phyloP scores from a whole-genome alignment of 2,888 invertebrate species.

The Morinoia aosen region DNA sequence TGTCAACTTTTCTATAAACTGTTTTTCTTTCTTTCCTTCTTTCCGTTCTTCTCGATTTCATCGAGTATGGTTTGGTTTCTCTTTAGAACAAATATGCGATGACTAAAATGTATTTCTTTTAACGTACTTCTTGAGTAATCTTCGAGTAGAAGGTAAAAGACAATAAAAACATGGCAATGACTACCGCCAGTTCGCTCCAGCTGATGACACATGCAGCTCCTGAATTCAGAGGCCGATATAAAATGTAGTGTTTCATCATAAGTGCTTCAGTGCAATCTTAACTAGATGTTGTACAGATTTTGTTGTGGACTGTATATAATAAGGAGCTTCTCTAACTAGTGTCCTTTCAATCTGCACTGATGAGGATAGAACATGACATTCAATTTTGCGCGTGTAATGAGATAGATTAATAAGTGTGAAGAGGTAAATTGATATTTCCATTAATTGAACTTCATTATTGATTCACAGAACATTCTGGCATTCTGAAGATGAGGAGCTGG shows the following conservation, averaged over 20 bases:
- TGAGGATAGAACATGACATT: not conserved
- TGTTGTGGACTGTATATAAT: constrained; percentile 41
- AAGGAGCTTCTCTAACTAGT: not conserved
- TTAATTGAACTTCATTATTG: too few species aligned
- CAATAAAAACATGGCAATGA: not conserved
- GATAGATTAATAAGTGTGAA: not conserved
- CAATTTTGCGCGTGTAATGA: not conserved
- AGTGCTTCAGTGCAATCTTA: constrained; percentile 38
- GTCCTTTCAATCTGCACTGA: not conserved
- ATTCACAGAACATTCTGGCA: too few species aligned
- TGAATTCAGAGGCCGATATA: not conserved
- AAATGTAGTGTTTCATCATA: not conserved
- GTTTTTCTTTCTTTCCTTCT: too few species aligned
- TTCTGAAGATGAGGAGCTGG: too few species aligned
- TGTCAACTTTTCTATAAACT: too few species aligned
- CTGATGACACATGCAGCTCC: not conserved
- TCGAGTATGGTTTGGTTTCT: too few species aligned
- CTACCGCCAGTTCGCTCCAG: not conserved
- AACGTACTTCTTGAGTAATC: not conserved
- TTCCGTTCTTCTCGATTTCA: too few species aligned
- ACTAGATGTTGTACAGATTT: constrained; percentile 47
- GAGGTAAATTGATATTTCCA: not conserved
- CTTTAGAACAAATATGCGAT: too few species aligned
- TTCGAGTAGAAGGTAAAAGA: not conserved
- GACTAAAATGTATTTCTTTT: not conserved